Evolutionary conservation across 1,140 invertebrate genomes (phyloP), one percentile per base, ranked within the genome.

Genomic region (Trachelipus rathkii): DNA sequence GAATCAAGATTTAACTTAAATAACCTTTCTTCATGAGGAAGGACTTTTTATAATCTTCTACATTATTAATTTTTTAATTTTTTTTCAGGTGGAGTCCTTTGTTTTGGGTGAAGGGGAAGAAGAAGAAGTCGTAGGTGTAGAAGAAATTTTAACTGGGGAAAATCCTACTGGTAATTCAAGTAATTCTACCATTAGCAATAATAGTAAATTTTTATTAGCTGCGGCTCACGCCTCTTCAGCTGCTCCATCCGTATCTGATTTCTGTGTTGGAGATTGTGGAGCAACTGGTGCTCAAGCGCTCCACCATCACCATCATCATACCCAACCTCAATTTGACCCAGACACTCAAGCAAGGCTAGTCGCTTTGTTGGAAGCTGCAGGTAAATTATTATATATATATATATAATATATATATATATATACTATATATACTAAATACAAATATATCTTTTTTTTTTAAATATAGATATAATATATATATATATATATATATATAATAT

Each of bases 291-390:
- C 74, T 66, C 69, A 74, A 53, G 72, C 71, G 69, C 75, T 69
- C 71, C 68, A 60, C 72, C 53, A 75, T 80, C 75, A 69, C 75
- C n/a, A 71, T 23, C 50, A 74, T 74, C 79, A 81, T 77, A 80
- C 76, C 73, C 77, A 78, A 50, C 87, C 90, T 82, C 88, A 90
- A n/a, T 92, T 95, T 77, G 93, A 95, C 86, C 92, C 92, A 67
- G 93, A 95, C 84, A 95, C 94, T 79, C 93, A 95, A 85, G 93
- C 93, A 13, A 87, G 92, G 74, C 87, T 96, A 72, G 93, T 95
- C 86, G 93, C 93, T 76, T 87, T 96, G 33, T 87, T 96, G 70
- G 92, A 95, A 88, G 94, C 93, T 82, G 93, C 94, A 82, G 93
- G 93, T 91, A 87, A 88, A 83, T 75, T 44, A 33, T 44, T 33